A percentile compares a stretch with the other conserved stretches of the same genome.
phyloP scores from a whole-genome alignment of 2,797 vertebrate genomes.

The Chiropotes sagulatus region DNA sequence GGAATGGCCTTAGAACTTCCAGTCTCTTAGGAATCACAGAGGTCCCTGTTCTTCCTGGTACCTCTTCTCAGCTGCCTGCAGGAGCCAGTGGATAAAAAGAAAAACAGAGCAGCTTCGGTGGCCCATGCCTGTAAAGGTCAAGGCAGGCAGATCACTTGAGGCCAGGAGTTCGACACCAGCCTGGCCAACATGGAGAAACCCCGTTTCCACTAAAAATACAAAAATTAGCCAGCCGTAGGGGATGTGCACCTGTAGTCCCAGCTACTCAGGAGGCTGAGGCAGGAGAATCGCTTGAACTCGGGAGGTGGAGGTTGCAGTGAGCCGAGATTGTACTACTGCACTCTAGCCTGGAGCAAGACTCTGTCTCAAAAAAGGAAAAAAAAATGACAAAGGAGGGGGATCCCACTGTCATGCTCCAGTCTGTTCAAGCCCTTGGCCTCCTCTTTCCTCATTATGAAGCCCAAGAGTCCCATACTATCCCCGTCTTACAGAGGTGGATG shows the following conservation, averaged over 20 bases:
- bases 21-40: background rate
- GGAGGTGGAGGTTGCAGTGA: background rate
- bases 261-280: background rate
- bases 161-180: too few relatives aligned
- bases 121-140: background rate
- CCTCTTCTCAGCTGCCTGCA: background rate
- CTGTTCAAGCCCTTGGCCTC: background rate
- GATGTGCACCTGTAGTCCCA: background rate
- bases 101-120: background rate
- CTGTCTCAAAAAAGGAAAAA: background rate
- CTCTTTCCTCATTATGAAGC: background rate
- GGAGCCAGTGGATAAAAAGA: background rate
- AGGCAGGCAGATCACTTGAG: background rate
- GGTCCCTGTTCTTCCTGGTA: background rate
- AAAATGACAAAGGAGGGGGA: background rate
- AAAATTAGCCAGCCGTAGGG: too few relatives aligned
- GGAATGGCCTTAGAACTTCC: background rate
- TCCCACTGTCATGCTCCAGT: background rate
- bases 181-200: too few relatives aligned
- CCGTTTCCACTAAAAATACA: too few relatives aligned
- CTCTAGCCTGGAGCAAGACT: background rate
- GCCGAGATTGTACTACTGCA: background rate
- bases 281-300: background rate
- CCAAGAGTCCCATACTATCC: background rate
- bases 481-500: background rate